These are phyloP conservation scores for Blastobasis adustella DNA, from an alignment of 2,888 invertebrate species.

Conservation along the genomic window DNA sequence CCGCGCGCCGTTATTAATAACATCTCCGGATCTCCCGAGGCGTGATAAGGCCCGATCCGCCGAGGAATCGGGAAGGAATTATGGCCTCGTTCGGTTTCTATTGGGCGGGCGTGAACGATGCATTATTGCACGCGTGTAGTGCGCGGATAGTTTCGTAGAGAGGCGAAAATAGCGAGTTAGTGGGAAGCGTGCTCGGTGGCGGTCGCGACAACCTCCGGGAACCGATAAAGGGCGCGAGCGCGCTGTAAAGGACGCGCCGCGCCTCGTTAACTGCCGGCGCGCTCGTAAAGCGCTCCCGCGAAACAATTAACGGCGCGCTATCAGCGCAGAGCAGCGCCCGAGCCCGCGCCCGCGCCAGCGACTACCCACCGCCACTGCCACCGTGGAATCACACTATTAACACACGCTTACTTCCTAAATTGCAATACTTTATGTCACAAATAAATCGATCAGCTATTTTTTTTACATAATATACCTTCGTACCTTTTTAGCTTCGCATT, in stretches of 20 bases:
- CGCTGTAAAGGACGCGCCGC: constrained; percentile 18
- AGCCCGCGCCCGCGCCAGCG: neutral
- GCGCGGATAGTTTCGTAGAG: constrained; percentile 51
- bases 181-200: constrained; percentile 57
- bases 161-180: constrained; percentile 62
- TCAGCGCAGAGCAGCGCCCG: neutral
- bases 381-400: too few species aligned
- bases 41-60: constrained; percentile 8
- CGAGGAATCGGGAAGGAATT: constrained; percentile 19
- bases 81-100: constrained; percentile 34
- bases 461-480: too few species aligned
- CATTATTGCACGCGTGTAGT: constrained; percentile 41
- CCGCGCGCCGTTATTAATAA: constrained; percentile 36
- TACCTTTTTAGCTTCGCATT: too few species aligned
- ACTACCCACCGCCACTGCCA: too few species aligned
- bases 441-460: too few species aligned
- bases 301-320: constrained; percentile 42
- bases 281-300: constrained; percentile 64
- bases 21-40: constrained; percentile 21
- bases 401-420: too few species aligned
- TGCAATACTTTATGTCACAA: too few species aligned
- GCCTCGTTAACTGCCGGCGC: constrained; percentile 60
- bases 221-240: constrained; percentile 36
- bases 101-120: constrained; percentile 49
- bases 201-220: constrained; percentile 62